Evolutionary conservation across 2,797 vertebrate species (phyloP).

Genomic region (Anguilla megastoma): DNA sequence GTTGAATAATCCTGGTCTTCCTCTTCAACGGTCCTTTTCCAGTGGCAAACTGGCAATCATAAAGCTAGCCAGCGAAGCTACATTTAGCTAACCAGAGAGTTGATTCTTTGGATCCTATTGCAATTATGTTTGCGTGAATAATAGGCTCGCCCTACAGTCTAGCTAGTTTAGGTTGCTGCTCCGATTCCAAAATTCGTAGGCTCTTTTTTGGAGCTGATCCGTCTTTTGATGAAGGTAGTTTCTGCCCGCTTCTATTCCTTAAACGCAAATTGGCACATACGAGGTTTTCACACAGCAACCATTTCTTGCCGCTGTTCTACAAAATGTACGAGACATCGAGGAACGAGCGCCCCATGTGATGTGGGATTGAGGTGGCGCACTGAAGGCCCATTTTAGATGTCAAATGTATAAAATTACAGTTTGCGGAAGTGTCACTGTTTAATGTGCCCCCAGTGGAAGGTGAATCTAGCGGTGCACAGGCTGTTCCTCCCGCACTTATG

Average conservation of each 20-base stretch:
- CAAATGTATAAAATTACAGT: conserved; percentile 53
- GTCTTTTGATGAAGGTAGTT: conserved; percentile 13
- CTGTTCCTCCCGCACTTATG: neutral
- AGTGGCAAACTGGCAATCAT: neutral
- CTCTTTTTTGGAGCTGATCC: conserved; percentile 46
- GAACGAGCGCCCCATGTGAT: conserved; percentile 63
- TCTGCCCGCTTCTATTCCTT: conserved; percentile 24
- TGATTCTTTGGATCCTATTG: conserved; percentile 47
- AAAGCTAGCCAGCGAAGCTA: conserved; percentile 58
- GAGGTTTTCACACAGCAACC: conserved; percentile 54
- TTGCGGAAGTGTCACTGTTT: conserved; percentile 50
- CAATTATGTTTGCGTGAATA: conserved; percentile 23
- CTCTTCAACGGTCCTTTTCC: neutral
- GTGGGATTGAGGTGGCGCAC: conserved; percentile 53
- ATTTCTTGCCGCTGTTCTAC: conserved; percentile 54
- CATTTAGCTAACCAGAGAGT: conserved; percentile 47
- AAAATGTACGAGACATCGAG: conserved; percentile 58
- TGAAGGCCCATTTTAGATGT: conserved; percentile 54
- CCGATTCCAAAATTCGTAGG: conserved; percentile 58
- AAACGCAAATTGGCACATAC: conserved; percentile 56
- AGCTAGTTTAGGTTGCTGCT: conserved; percentile 53
- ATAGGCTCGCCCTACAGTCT: conserved; percentile 53
- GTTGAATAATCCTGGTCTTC: neutral
- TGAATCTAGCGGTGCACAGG: conserved; percentile 28
- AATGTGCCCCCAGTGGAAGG: conserved; percentile 39